phyloP scores from a whole-genome alignment of 2,113 vertebrate species.

The Camelus dromedarius region DNA sequence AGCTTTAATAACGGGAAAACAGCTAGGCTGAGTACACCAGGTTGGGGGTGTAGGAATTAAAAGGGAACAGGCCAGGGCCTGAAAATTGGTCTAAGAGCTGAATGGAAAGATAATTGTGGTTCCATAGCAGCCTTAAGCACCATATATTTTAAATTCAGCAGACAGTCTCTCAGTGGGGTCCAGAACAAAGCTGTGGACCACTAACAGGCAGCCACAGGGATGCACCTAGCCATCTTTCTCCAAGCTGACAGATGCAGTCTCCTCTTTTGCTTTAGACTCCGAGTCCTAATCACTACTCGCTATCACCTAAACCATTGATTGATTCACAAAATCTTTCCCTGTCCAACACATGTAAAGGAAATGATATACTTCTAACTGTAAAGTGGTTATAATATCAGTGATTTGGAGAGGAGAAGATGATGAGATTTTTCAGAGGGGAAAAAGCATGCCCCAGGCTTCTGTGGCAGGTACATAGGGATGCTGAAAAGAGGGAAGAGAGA shows the following conservation, averaged over 20 bases:
- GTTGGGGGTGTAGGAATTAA: neutral
- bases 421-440: neutral
- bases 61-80: neutral
- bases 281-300: neutral
- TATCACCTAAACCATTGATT: neutral
- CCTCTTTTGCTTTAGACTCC: neutral
- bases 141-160: slow-evolving; percentile 15
- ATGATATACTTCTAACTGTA: neutral
- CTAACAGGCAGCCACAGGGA: neutral
- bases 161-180: neutral
- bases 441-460: neutral
- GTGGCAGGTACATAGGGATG: neutral
- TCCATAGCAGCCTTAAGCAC: neutral
- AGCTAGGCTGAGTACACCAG: neutral
- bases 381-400: neutral
- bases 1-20: neutral
- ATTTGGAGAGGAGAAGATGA: neutral
- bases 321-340: neutral
- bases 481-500: neutral
- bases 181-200: neutral
- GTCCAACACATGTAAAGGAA: neutral
- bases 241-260: neutral
- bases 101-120: neutral
- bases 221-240: neutral
- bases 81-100: neutral